Conservation (phyloP, 1,140 invertebrate species). For the Pomacea maculata region DNA sequence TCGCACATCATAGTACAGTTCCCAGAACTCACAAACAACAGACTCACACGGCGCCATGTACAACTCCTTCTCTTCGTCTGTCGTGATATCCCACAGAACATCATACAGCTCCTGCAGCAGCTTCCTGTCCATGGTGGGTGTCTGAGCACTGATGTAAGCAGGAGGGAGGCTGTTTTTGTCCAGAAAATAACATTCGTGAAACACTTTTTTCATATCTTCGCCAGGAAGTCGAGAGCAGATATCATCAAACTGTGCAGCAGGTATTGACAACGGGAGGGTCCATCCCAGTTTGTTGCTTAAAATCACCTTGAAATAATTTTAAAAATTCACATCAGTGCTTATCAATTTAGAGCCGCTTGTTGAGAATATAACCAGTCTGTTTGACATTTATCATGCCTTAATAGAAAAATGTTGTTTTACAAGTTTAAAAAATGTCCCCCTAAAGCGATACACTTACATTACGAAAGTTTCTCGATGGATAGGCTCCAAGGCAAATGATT, state of each 20-base stretch:
- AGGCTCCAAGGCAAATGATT: no score
- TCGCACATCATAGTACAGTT: no score
- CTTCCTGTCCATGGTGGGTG: not conserved
- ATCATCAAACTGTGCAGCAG: not conserved
- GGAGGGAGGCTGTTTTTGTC: not conserved
- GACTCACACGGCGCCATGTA: not conserved
- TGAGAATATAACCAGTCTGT: no score
- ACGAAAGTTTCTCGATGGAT: no score
- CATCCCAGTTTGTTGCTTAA: slow-evolving; percentile 4
- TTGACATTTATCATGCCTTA: no score
- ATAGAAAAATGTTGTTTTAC: no score
- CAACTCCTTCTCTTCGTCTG: not conserved
- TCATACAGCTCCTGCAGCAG: not conserved
- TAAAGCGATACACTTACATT: no score
- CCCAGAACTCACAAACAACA: no score
- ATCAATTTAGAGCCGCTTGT: no score
- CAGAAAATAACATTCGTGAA: not conserved
- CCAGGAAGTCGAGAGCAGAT: not conserved
- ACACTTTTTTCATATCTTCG: not conserved
- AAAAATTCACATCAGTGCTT: no score
- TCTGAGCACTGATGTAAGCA: not conserved
- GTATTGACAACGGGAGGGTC: not conserved
- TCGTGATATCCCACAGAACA: not conserved
- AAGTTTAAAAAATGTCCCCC: no score
- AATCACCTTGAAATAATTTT: not conserved